Percentiles rank a stretch among this genome's conserved stretches.
These are phyloP conservation scores for human DNA, from an alignment of 2,113 vertebrate species.

Conservation along the genomic window GRCh38 chr18:71585501-71586000, in stretches of 20 bases:
- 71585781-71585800: background rate
- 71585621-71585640: background rate
- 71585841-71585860: too few relatives aligned
- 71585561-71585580: background rate
- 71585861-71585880: background rate
- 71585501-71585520: background rate
- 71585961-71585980: background rate
- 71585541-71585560: background rate
- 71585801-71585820: background rate
- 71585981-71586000: background rate
- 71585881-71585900: background rate
- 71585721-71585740: too few relatives aligned
- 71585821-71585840: too few relatives aligned
- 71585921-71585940: background rate
- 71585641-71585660: too few relatives aligned
- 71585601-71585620: background rate
- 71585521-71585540: background rate
- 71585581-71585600: fast-evolving
- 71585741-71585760: background rate
- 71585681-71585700: background rate
- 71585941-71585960: background rate
- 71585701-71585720: background rate
- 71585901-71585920: background rate
- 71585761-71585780: background rate
- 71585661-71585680: too few relatives aligned